Conservation (phyloP, 2,888 invertebrate genomes). For the Dyspetes luteomarginatus region DNA sequence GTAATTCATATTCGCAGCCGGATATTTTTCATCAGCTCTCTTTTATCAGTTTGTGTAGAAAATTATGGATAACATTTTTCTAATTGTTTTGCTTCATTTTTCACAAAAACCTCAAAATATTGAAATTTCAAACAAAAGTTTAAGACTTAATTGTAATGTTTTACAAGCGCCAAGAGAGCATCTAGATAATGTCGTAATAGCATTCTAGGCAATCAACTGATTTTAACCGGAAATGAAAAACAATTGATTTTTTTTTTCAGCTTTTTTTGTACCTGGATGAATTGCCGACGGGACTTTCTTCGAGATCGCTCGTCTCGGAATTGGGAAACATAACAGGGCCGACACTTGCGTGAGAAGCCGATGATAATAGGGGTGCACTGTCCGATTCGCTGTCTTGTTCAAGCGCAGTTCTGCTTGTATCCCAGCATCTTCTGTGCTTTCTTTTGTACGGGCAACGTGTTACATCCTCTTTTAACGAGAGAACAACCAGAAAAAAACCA, state of each 20-base stretch:
- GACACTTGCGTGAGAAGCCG: slow-evolving; percentile 74
- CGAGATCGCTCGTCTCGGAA: slow-evolving; percentile 79
- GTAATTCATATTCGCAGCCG: too few relatives aligned
- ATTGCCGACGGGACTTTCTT: slow-evolving; percentile 68
- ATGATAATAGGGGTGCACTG: slow-evolving; percentile 79
- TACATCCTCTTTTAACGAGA: slow-evolving; percentile 30
- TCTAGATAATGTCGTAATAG: too few relatives aligned
- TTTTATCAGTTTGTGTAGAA: too few relatives aligned
- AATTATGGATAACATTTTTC: too few relatives aligned
- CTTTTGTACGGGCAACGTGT: slow-evolving; percentile 54
- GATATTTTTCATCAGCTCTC: too few relatives aligned
- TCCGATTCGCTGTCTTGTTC: slow-evolving; percentile 79
- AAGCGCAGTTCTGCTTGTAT: slow-evolving; percentile 57
- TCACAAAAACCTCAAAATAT: too few relatives aligned
- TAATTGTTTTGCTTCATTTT: too few relatives aligned
- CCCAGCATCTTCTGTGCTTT: slow-evolving; percentile 69
- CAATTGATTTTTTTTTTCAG: not conserved
- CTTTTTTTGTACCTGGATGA: slow-evolving; percentile 69
- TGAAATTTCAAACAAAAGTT: too few relatives aligned
- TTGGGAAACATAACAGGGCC: slow-evolving; percentile 77
- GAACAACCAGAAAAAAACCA: not conserved
- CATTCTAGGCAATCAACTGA: too few relatives aligned
- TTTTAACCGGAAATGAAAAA: too few relatives aligned
- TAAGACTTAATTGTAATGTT: too few relatives aligned
- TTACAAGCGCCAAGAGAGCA: too few relatives aligned